Percentiles rank a stretch among this genome's conserved stretches.
phyloP scores from a whole-genome alignment of 2,797 vertebrate genomes.

The Lacerta agilis region DNA sequence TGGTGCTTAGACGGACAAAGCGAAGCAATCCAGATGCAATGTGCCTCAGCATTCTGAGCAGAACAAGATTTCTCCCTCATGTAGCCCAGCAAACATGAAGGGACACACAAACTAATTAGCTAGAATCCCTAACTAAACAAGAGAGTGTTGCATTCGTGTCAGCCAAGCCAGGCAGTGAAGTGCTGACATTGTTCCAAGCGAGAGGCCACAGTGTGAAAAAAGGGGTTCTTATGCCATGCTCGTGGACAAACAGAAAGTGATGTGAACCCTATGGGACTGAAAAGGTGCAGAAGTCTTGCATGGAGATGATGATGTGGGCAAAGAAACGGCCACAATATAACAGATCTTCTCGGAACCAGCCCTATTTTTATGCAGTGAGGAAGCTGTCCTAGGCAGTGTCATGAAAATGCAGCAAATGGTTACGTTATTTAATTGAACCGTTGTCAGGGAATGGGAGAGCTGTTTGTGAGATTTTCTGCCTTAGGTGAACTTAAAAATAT shows the following conservation, averaged over 20 bases:
- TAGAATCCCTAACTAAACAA: slow-evolving; percentile 56
- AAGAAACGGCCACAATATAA: slow-evolving; percentile 56
- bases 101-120: slow-evolving; percentile 47
- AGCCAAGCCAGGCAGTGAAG: slow-evolving; percentile 53
- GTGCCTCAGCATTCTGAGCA: not conserved
- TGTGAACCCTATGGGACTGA: slow-evolving; percentile 18
- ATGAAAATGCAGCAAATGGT: no score
- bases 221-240: slow-evolving; percentile 58
- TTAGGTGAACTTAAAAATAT: no score
- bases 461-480: no score
- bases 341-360: slow-evolving; percentile 41
- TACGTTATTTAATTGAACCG: no score
- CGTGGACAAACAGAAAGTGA: slow-evolving; percentile 64
- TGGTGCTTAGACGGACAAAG: not conserved
- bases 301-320: slow-evolving; percentile 33
- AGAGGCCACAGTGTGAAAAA: slow-evolving; percentile 60
- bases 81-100: slow-evolving; percentile 46
- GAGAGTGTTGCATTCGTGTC: slow-evolving; percentile 35
- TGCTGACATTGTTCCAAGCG: slow-evolving; percentile 60
- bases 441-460: no score
- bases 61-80: slow-evolving; percentile 19
- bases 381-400: no score
- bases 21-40: slow-evolving; percentile 38
- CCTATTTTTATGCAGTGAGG: no score
- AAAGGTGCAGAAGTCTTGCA: slow-evolving; percentile 9